These are phyloP conservation scores for Acanthiza pusilla DNA, from an alignment of 2,797 vertebrate genomes.

Conservation along the genomic window DNA sequence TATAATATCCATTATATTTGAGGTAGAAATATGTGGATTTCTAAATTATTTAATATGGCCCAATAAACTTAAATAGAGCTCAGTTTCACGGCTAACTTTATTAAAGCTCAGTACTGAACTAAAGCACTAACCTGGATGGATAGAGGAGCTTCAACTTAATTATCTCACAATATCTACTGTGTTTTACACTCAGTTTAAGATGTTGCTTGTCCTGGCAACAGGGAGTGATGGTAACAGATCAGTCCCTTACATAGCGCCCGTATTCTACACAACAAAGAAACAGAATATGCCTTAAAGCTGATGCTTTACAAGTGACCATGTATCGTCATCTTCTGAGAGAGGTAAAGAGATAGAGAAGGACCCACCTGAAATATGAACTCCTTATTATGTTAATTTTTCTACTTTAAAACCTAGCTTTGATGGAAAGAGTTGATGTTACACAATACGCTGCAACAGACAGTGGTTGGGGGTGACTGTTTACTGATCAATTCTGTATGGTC, in stretches of 20 bases:
- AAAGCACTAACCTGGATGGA: not conserved
- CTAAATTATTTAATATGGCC: not conserved
- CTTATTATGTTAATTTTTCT: not conserved
- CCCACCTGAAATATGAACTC: not conserved
- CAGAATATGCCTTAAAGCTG: not conserved
- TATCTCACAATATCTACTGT: not conserved
- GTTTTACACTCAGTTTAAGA: not conserved
- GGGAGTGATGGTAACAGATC: not conserved
- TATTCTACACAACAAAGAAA: not conserved
- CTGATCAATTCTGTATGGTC: not conserved
- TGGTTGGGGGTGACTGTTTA: not conserved
- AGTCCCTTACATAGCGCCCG: not conserved
- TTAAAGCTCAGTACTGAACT: not conserved
- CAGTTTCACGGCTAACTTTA: not conserved
- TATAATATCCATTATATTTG: not conserved
- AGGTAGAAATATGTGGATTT: not conserved
- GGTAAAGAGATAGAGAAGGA: not conserved
- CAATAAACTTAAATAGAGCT: not conserved
- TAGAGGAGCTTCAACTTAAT: not conserved
- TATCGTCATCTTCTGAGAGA: not conserved
- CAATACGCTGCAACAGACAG: rapidly evolving
- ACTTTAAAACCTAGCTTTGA: not conserved
- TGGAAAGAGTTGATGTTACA: not conserved
- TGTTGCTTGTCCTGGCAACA: not conserved
- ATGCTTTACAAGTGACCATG: not conserved